Base-by-base conservation (phyloP, 2,797 vertebrate species). In the Sparus aurata region DNA sequence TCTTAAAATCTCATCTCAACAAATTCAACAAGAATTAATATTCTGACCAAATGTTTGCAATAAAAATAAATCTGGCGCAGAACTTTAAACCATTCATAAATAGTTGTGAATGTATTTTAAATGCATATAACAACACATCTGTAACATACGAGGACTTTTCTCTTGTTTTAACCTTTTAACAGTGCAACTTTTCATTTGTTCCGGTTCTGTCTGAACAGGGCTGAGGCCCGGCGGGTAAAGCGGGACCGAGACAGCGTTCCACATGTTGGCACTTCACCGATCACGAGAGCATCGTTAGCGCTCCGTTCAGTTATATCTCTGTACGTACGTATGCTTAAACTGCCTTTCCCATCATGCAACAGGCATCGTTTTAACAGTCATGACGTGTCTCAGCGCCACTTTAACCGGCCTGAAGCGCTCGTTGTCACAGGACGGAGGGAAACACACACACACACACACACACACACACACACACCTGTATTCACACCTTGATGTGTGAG, bases 141-240 rank as follows among this genome's bases (percentile, higher is more conserved):
- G 59, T 43, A 57, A 85, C 75, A 73, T 25, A 80, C 73, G 46
- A 52, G 22, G 22, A 85, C 53, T 79, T 69, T 55, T 30, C 25
- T 80, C 17, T 79, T 6, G 4, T 67, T 72, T 71, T 4, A 41
- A 67, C 30, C 34, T 73, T 65, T 65, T 12, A 77, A 84, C 78
- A 85, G 88, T 90, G 89, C 87, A 90, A 83, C 66, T 75, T 71
- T n/a, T 76, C 69, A n/a, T 85, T 69, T 20, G 63, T 65, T 75
- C 75, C 73, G 46, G 76, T 60, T 69, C 54, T n/a, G 67, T 53
- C 12, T 25, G 76, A 67, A 66, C 47, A 41, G 59, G 50, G 53
- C 73, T 1, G 74, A 69, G 59, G 69, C 59, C 18, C 13, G 4
- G 69, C 5, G 2, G 68, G 50, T 65, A 71, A 63, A 77, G 23